phyloP scores from a whole-genome alignment of 2,888 invertebrate genomes.

The Melieria omissa region DNA sequence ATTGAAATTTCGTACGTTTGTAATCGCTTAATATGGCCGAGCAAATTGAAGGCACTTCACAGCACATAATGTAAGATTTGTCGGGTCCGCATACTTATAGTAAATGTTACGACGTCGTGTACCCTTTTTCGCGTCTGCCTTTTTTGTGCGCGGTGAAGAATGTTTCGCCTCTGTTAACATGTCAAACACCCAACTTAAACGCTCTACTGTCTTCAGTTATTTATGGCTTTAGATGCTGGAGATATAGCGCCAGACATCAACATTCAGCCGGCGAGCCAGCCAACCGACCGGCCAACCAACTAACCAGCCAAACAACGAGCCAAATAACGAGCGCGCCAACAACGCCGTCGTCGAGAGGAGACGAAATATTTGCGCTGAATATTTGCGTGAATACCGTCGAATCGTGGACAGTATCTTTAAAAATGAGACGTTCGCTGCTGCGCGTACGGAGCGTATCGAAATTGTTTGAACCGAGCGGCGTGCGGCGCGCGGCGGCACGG shows the following conservation, averaged over 20 bases:
- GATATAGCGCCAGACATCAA: constrained; percentile 62
- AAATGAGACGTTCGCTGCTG: neutral
- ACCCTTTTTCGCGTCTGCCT: too few species aligned
- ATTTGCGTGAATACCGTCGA: constrained; percentile 30
- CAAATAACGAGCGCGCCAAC: neutral
- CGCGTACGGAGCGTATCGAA: too few species aligned
- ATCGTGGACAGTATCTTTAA: constrained; percentile 3
- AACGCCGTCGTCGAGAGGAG: neutral
- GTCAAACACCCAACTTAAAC: constrained; percentile 48
- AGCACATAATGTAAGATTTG: too few species aligned
- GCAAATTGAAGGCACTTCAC: neutral
- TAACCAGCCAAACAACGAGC: constrained; percentile 6
- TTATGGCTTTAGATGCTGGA: constrained; percentile 61
- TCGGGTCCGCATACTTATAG: too few species aligned
- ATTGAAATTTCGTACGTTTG: neutral
- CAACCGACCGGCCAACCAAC: constrained; percentile 11
- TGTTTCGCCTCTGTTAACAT: constrained; percentile 50
- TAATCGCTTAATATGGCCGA: too few species aligned
- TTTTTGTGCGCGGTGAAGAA: constrained; percentile 43
- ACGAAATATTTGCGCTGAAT: constrained; percentile 29
- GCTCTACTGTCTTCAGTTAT: constrained; percentile 60
- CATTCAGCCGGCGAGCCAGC: constrained; percentile 19
- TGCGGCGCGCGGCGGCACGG: neutral
- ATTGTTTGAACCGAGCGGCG: too few species aligned
- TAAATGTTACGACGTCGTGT: too few species aligned